Evolutionary conservation across 2,113 vertebrate species (phyloP), one percentile per base, ranked within the genome.

Genomic region (Sus scrofa): DNA sequence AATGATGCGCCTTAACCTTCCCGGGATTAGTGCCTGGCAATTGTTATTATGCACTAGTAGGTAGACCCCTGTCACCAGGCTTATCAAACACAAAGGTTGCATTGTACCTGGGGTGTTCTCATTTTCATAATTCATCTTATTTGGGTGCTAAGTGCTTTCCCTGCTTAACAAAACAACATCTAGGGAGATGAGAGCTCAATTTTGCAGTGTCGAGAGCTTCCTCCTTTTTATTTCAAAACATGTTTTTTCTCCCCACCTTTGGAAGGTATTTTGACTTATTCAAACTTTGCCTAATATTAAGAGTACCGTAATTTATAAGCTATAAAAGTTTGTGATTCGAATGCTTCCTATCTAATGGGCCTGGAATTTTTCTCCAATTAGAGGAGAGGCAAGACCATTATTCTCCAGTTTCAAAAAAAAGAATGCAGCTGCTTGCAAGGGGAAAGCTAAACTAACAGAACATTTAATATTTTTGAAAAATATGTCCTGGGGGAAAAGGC

Each of bases 381-480:
- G 22, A 50, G 81, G 71, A 74, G 52, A 92, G 75, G 27, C 91
- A 89, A 86, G 84, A 52, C 62, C 67, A 52, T 97, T 79, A 10
- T 82, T 96, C 81, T 95, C 86, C 71, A 92, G 56, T 97, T 98
- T 97, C 84, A 95, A 52, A 94, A 70, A 52, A 92, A 92, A 65
- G 77, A 96, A 77, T 92, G 81, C 93, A 96, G 95, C 89, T 96
- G 97, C 89, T 96, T 95, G n/a, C 63, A 78, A 93, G 62, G 95
- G 89, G 86, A 97, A 85, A 85, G 27, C 86, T 92, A 77, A 98
- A 65, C 75, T 92, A 94, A 93, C 60, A 93, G 93, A 95, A 88
- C 94, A 88, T 95, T 94, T 96, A 95, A 95, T 96, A 92, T 96
- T 97, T 97, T 95, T 96, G 96, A 95, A 97, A 98, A 96, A 86